Conservation (phyloP, 2,888 invertebrate species). For the Phyto melanocephala region DNA sequence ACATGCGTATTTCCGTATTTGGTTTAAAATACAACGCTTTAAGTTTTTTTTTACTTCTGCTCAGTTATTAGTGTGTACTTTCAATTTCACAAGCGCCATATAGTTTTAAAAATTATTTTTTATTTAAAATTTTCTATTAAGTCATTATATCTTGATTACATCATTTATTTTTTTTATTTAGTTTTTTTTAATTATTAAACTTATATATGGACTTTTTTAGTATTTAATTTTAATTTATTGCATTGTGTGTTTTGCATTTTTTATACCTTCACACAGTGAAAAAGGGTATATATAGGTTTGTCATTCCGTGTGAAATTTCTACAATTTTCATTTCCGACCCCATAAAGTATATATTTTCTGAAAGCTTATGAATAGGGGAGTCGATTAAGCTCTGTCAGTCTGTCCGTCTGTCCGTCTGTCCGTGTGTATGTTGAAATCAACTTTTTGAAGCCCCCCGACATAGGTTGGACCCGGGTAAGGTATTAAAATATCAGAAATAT, state of each 20-base stretch:
- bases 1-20: conserved; percentile 65
- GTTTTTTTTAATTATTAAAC: conserved; percentile 14
- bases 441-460: no score
- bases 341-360: no score
- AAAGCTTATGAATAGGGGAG: no score
- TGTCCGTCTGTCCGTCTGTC: no score
- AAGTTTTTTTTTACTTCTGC: background rate
- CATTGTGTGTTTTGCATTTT: background rate
- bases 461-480: no score
- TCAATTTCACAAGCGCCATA: conserved; percentile 57
- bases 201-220: conserved; percentile 4
- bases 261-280: no score
- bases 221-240: conserved; percentile 34
- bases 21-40: conserved; percentile 15
- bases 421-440: no score
- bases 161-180: conserved; percentile 30
- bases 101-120: conserved; percentile 5
- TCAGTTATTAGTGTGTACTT: conserved; percentile 18
- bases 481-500: no score
- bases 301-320: no score
- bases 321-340: no score
- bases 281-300: no score
- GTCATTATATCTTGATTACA: conserved; percentile 57
- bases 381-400: no score
- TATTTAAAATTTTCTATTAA: conserved; percentile 34